Conservation (phyloP, 2,797 vertebrate species). For the Coranthus polyacanthus region DNA sequence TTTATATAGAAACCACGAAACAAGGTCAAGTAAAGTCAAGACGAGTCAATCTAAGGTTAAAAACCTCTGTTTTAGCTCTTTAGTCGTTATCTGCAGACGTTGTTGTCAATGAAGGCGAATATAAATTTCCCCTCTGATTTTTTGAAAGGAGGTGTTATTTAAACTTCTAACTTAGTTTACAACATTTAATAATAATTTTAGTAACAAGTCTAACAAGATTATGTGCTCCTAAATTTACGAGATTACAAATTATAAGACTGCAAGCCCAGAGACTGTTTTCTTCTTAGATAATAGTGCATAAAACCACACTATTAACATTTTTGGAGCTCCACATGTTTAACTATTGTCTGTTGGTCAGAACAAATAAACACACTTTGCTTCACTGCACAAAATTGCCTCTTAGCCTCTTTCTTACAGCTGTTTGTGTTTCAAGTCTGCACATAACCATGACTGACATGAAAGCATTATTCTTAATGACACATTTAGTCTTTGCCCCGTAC, state of each 20-base stretch:
- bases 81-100: constrained; percentile 7
- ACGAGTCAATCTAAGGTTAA: constrained; percentile 26
- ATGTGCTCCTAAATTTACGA: background rate
- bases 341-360: constrained; percentile 6
- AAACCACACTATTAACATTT: background rate
- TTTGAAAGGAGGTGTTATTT: background rate
- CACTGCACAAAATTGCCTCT: constrained; percentile 20
- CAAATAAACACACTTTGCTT: constrained; percentile 27
- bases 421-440: constrained; percentile 3
- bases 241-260: background rate
- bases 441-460: constrained; percentile 10
- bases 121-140: background rate
- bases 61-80: background rate
- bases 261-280: background rate
- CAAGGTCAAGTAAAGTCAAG: too few species aligned
- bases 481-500: background rate
- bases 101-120: background rate
- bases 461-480: constrained; percentile 15
- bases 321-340: constrained; percentile 2
- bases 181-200: too few species aligned
- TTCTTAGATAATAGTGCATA: background rate
- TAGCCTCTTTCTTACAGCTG: constrained; percentile 3
- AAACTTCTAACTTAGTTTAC: background rate
- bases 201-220: background rate
- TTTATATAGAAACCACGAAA: background rate